Conservation (phyloP, 2,797 vertebrate species). For the Myotis daubentonii region DNA sequence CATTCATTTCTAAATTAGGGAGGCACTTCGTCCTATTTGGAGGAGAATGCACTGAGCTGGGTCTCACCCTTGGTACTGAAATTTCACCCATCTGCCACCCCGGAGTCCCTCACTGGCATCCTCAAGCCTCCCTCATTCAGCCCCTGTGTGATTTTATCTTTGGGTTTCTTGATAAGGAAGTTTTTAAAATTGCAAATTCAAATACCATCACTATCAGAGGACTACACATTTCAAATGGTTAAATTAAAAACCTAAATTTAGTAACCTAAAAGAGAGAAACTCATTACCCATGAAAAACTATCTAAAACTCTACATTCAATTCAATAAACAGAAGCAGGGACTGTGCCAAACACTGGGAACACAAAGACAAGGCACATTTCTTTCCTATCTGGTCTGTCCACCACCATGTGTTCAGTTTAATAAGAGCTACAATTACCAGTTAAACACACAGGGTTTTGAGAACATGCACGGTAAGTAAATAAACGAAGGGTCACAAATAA, state of each 20-base stretch:
- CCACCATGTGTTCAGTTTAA: constrained; percentile 5
- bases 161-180: constrained; percentile 38
- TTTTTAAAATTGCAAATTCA: constrained; percentile 68
- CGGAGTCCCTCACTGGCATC: neutral
- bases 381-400: neutral
- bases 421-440: neutral
- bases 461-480: neutral
- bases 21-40: neutral
- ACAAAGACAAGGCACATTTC: neutral
- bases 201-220: constrained; percentile 61
- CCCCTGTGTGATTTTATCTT: constrained; percentile 54
- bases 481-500: constrained; percentile 35
- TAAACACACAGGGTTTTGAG: neutral
- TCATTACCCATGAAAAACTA: constrained; percentile 60
- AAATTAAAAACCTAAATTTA: constrained; percentile 72
- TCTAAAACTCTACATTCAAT: constrained; percentile 29
- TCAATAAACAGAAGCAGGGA: constrained; percentile 33
- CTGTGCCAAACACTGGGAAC: neutral
- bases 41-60: neutral
- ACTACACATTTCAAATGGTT: constrained; percentile 68
- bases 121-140: neutral
- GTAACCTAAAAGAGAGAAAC: constrained; percentile 63
- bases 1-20: constrained; percentile 48
- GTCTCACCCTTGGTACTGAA: neutral
- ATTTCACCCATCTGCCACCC: neutral